Conservation (phyloP, 35 echinoderm and acorn worm genomes). For the Nesometra sesokonis region DNA sequence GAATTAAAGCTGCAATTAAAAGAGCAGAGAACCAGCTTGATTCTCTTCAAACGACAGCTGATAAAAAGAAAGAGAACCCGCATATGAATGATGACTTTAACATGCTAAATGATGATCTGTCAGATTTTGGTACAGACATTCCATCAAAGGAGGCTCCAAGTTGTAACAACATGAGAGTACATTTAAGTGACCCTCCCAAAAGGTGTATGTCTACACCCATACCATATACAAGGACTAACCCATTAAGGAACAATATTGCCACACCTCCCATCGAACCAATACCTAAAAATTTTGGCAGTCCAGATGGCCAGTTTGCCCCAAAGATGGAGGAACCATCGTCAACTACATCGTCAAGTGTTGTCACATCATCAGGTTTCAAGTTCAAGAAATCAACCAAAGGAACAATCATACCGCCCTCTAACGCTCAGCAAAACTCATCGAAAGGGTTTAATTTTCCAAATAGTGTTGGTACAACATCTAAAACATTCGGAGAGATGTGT, state of each 20-base stretch:
- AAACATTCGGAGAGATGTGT: too few relatives aligned
- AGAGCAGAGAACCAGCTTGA: neutral
- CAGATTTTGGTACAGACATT: neutral
- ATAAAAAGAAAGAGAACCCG: neutral
- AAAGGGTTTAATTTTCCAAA: neutral
- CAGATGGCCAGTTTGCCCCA: neutral
- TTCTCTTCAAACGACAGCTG: neutral
- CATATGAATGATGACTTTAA: neutral
- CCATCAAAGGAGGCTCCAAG: neutral
- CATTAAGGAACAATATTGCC: neutral
- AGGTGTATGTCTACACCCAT: neutral
- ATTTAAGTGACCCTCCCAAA: neutral
- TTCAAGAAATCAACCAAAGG: neutral
- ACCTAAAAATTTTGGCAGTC: neutral
- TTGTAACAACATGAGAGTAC: neutral
- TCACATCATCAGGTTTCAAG: neutral
- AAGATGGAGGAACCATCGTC: neutral
- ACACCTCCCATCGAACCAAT: neutral
- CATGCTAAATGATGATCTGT: neutral
- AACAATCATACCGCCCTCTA: neutral
- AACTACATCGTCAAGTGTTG: neutral
- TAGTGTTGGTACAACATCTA: neutral
- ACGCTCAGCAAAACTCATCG: neutral
- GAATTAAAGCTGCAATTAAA: neutral
- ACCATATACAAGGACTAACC: neutral